These are phyloP conservation scores for Promerops cafer DNA, from an alignment of 2,113 vertebrate species.

Conservation along the genomic window DNA sequence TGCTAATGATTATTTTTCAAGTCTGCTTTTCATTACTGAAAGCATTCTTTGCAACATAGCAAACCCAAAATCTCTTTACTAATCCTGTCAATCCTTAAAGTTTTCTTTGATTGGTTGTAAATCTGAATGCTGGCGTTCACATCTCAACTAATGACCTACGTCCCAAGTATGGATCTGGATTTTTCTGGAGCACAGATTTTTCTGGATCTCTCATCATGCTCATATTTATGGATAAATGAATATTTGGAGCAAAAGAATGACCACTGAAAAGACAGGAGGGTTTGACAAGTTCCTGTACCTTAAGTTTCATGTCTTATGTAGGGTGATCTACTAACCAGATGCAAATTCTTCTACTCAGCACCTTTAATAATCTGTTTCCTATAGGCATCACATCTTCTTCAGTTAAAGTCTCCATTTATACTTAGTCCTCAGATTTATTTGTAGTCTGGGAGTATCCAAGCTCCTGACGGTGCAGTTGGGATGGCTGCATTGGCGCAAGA, in stretches of 20 bases:
- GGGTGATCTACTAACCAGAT: background rate
- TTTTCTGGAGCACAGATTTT: background rate
- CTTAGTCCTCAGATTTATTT: background rate
- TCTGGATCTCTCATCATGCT: background rate
- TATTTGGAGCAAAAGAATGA: background rate
- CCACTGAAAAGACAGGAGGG: background rate
- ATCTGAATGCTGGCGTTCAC: background rate
- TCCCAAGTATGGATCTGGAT: background rate
- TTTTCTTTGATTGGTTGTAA: background rate
- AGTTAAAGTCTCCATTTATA: background rate
- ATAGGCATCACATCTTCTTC: background rate
- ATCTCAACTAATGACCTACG: background rate
- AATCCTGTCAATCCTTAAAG: background rate
- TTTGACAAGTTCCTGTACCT: background rate
- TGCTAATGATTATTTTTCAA: conserved; percentile 43
- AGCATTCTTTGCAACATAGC: background rate
- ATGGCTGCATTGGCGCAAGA: background rate
- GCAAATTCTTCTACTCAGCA: background rate
- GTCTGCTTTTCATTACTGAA: conserved; percentile 28
- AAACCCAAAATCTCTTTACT: background rate
- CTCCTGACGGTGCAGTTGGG: background rate
- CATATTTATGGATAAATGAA: background rate
- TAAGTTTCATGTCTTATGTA: background rate
- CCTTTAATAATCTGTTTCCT: background rate
- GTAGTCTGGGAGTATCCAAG: background rate